These are phyloP conservation scores for Diorhabda elongata DNA, from an alignment of 1,140 invertebrate species.

Conservation along the genomic window DNA sequence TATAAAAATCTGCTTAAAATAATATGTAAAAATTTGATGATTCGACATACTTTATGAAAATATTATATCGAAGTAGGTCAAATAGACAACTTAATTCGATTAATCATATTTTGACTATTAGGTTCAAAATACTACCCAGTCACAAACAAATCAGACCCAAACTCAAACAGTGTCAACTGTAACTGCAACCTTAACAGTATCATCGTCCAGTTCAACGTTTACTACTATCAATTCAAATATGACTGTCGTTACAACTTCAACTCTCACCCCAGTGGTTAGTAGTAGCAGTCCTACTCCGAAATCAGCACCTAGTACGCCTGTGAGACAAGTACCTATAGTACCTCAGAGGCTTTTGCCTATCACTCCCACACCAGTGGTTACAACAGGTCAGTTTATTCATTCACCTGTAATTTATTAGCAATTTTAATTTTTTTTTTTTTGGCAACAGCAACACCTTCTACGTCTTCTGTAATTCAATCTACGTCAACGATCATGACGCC, in stretches of 20 bases:
- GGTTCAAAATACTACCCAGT: constrained; percentile 10
- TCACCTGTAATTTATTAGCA: background rate
- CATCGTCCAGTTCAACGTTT: constrained; percentile 21
- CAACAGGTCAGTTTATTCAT: constrained; percentile 13
- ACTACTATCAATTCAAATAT: background rate
- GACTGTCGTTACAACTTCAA: constrained; percentile 33
- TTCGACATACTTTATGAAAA: too few species aligned
- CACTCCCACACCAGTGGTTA: constrained; percentile 19
- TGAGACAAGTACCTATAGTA: constrained; percentile 38
- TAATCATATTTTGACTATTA: background rate
- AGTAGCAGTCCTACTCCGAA: constrained; percentile 34
- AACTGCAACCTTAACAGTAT: constrained; percentile 21
- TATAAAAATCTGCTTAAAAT: too few species aligned
- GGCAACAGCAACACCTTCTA: background rate
- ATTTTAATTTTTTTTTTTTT: too few species aligned
- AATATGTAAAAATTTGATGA: too few species aligned
- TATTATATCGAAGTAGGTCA: too few species aligned
- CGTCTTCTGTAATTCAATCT: background rate
- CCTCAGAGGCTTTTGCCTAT: constrained; percentile 43
- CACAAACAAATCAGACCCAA: constrained; percentile 25
- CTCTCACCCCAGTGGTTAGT: constrained; percentile 15
- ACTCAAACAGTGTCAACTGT: constrained; percentile 17
- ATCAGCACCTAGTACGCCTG: constrained; percentile 34
- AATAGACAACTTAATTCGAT: too few species aligned
- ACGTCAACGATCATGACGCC: constrained; percentile 28